Evolutionary conservation across 2,797 vertebrate species (phyloP), one percentile per base, ranked within the genome.

Genomic region (Falco rusticolus): DNA sequence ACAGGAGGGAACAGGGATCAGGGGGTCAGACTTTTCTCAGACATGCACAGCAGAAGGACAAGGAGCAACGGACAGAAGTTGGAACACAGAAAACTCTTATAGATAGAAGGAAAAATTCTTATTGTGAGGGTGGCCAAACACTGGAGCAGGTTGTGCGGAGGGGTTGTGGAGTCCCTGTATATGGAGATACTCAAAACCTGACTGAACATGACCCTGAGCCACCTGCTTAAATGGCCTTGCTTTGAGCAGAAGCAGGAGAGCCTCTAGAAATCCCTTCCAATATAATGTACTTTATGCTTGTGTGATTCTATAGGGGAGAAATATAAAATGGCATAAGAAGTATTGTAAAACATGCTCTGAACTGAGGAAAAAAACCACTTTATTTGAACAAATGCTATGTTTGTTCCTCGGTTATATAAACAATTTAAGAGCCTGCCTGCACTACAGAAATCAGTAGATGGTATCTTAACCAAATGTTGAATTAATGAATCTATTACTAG

Each of bases 91-190:
- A 71, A 70, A 85, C 16, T 47, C 22, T 45, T 65, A 13, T 70
- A 79, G 34, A 54, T 34, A 14, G 21, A 85, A 74, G 7, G 13
- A 80, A 65, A 65, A 45, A 39, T 61, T 80, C 16, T 39, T 60
- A 29, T 6, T n/a, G 8, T 0, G 4, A 54, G 10, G 6, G 34
- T 22, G 16, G 31, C 50, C 61, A 57, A 81, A n/a, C 16, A 37
- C 16, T 63, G 61, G 41, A 81, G 19, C 17, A 59, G 41, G n/a
- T 22, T 47, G 9, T 0, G 0, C 34, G 54, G 34, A 53, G 19
- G 3, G 3, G 2, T 17, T 37, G 15, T 70, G 19, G 17, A n/a
- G 16, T 72, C 10, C 80, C 6, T 7, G 8, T 53, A 15, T 31
- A 5, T 12, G 9, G 28, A 77, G 10, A 34, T 29, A 61, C 9